These are phyloP conservation scores for Raja brachyura DNA, from an alignment of 2,113 vertebrate genomes.

Conservation along the genomic window DNA sequence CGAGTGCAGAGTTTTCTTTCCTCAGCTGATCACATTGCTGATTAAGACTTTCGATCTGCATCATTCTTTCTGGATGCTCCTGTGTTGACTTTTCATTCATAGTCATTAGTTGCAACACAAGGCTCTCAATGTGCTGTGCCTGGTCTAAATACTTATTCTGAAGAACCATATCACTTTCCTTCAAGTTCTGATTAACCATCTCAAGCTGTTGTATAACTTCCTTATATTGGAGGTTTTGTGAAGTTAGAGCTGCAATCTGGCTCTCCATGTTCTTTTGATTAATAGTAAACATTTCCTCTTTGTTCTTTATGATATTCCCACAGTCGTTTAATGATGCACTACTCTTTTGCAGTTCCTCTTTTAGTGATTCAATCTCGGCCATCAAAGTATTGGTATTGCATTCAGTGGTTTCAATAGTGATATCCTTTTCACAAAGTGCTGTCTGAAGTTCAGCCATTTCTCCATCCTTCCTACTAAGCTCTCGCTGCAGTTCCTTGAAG, in stretches of 20 bases:
- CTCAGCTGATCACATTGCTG: conserved; percentile 48
- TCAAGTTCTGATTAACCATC: conserved; percentile 52
- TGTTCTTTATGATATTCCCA: conserved; percentile 55
- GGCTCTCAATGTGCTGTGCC: conserved; percentile 51
- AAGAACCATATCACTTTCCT: conserved; percentile 65
- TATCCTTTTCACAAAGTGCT: conserved; percentile 49
- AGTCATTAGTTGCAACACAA: conserved; percentile 56
- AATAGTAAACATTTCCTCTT: conserved; percentile 50
- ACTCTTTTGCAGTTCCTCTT: conserved; percentile 51
- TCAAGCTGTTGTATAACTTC: conserved; percentile 59
- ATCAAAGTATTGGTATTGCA: conserved; percentile 46
- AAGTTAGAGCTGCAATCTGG: conserved; percentile 59
- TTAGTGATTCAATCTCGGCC: conserved; percentile 49
- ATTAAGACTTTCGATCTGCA: conserved; percentile 50
- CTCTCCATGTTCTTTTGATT: conserved; percentile 51
- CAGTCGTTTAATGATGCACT: conserved; percentile 45
- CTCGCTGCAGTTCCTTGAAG: conserved; percentile 46
- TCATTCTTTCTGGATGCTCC: conserved; percentile 44
- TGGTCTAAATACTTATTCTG: conserved; percentile 59
- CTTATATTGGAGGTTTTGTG: conserved; percentile 58
- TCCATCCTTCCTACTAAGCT: conserved; percentile 52
- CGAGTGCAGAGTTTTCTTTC: conserved; percentile 55
- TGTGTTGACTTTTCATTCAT: conserved; percentile 56
- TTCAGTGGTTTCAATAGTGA: conserved; percentile 46
- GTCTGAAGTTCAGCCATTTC: conserved; percentile 52